Base-by-base conservation (phyloP, 1,140 invertebrate species). In the Zaprionus ornatus region DNA sequence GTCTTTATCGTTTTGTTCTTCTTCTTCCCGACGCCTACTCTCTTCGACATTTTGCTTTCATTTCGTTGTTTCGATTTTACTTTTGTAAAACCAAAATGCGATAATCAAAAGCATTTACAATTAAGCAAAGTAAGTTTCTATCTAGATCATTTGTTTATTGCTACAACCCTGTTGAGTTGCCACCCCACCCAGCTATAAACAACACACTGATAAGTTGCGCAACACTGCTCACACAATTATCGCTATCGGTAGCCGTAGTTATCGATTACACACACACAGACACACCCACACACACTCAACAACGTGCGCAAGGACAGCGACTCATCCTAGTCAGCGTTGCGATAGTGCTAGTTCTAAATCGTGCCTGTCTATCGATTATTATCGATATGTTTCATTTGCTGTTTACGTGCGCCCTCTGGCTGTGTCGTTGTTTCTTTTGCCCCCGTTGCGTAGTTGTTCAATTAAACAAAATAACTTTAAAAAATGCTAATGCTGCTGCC, bases 101-200 rank as follows among this genome's bases (percentile, higher is more conserved):
- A 54, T 29, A 79, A 80, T 56, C 66, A 82, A 78, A 80, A 88
- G 84, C 84, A 88, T 88, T 88, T 88, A 88, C 84, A 88, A 90
- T 90, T 88, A 90, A 90, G 84, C 84, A 88, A 88, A 88, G 84
- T 88, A 88, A 88, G 84, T 88, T 80, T 57, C n/a, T 52, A 29
- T 4, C 27, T 54, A 64, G 59, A 84, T 81, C 76, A 79, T 86
- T 90, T 73, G 74, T 55, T 76, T 71, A 57, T 70, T 68, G 84
- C 85, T 88, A 83, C 59, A 27, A 45, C 42, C 55, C 29, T 23
- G 55, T 66, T 66, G 32, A 57, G 54, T 66, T 66, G 32, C 52
- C 2, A 23, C 45, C 37, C 37, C 52, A 48, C 17, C 4, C 17
- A 13, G 12, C 37, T 37, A 2, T 7, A 12, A 7, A 62, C 27